phyloP scores from a whole-genome alignment of 2,797 vertebrate genomes.

The Lepus townsendii region DNA sequence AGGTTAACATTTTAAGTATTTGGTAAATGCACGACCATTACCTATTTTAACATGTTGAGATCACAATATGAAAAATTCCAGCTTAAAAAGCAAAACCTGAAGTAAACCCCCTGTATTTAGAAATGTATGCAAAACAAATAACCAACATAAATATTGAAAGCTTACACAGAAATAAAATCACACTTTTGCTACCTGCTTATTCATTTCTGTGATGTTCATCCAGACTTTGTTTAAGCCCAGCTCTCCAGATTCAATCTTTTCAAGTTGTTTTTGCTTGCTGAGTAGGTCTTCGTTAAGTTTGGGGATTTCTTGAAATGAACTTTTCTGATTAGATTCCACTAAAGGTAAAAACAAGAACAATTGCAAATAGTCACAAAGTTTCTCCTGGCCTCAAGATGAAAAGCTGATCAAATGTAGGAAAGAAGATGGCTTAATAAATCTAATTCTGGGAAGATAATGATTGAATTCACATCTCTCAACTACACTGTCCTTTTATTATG shows the following conservation, averaged over 20 bases:
- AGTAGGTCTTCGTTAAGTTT: conserved; percentile 97
- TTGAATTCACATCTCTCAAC: conserved; percentile 27
- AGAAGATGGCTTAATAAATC: conserved; percentile 46
- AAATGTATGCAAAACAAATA: conserved; percentile 48
- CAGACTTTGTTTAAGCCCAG: conserved; percentile 94
- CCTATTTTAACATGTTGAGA: conserved; percentile 62
- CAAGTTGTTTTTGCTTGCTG: conserved; percentile 92
- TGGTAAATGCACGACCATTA: conserved; percentile 61
- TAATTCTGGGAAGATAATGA: conserved; percentile 11
- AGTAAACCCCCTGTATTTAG: conserved; percentile 1
- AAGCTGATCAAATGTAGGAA: conserved; percentile 4
- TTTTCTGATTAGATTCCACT: conserved; percentile 98
- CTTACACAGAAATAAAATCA: conserved; percentile 64
- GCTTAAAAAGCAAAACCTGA: conserved; percentile 57
- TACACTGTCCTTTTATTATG: not conserved
- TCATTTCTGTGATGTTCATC: conserved; percentile 97
- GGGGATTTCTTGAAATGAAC: conserved; percentile 95
- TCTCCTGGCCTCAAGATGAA: conserved; percentile 38
- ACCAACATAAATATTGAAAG: conserved; percentile 32
- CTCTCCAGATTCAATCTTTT: conserved; percentile 94
- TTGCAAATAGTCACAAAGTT: conserved; percentile 3
- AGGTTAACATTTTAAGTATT: conserved; percentile 66
- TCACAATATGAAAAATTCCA: not conserved
- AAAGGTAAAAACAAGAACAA: conserved; percentile 76
- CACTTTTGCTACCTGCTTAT: conserved; percentile 92